Evolutionary conservation across 2,113 vertebrate genomes (phyloP), one percentile per base, ranked within the genome.

Genomic region (Trinectes maculatus): DNA sequence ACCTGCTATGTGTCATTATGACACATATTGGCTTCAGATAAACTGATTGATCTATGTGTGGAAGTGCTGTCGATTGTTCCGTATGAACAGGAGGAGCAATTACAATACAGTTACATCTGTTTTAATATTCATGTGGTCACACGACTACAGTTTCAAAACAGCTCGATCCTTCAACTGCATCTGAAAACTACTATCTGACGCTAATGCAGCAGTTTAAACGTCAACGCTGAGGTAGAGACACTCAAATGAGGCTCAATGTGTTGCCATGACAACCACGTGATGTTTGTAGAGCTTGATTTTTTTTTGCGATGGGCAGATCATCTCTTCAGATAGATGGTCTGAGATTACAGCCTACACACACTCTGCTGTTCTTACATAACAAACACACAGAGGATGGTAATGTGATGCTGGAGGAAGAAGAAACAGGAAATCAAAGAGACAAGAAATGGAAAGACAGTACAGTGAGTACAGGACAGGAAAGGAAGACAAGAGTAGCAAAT

Each of bases 331-430:
- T 79, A 75, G 74, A 85, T 67, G 77, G 76, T 82, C 81, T 81
- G 85, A 86, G 80, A 86, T 67, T 64, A 75, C 87, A 56, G 84
- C 88, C 88, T 88, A 89, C 88, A 89, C 88, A 87, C 78, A 71
- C 71, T 29, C 67, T 74, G 86, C 79, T 79, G 71, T 54, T 36
- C 60, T 89, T 89, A 85, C 63, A 54, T 87, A 88, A 89, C 81
- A 69, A 75, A 80, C 71, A 74, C 65, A 60, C 66, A 48, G 37
- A 52, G 39, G 51, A 75, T 2, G 26, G 46, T 54, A 52, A 53
- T 76, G 68, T 33, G 74, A 71, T 74, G 74, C 61, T 57, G 65
- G 62, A 73, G 79, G 80, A 86, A 75, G 73, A 47, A 24, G 74
- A 57, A 84, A 82, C 51, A 72, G 74, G 82, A 84, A 85, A 79